These are phyloP conservation scores for Drosophila anomalata DNA, from an alignment of 2,888 invertebrate species.

Conservation along the genomic window DNA sequence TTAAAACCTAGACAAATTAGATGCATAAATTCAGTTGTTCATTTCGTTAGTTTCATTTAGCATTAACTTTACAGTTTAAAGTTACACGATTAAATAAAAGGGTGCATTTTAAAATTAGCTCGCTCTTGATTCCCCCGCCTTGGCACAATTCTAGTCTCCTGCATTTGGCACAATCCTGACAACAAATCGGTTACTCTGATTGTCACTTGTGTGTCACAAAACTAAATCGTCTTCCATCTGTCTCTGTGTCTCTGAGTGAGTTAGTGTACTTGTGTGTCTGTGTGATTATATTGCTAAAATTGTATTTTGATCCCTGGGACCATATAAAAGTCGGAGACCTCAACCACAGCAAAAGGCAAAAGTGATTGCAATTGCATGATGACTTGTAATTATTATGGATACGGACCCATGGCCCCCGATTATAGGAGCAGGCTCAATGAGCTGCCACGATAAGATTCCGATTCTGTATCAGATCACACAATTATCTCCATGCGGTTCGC, in stretches of 20 bases:
- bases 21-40: conserved; percentile 73
- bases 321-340: conserved; percentile 51
- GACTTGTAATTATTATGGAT: conserved; percentile 37
- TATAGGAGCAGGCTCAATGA: conserved; percentile 14
- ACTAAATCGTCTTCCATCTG: conserved; percentile 30
- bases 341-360: conserved; percentile 33
- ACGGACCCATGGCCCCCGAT: conserved; percentile 25
- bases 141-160: conserved; percentile 59
- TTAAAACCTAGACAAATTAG: conserved; percentile 66
- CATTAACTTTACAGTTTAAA: conserved; percentile 2
- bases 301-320: conserved; percentile 73
- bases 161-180: conserved; percentile 59
- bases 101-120: conserved; percentile 55
- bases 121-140: conserved; percentile 28
- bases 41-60: conserved; percentile 60
- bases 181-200: conserved; percentile 68
- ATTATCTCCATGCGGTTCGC: conserved; percentile 89
- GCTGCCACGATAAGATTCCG: conserved; percentile 33
- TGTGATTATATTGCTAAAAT: conserved; percentile 67
- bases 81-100: conserved; percentile 43
- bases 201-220: conserved; percentile 73
- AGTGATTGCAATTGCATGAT: conserved; percentile 42
- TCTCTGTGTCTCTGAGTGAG: conserved; percentile 20
- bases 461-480: conserved; percentile 84
- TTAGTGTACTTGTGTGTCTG: conserved; percentile 21